Base-by-base conservation (phyloP, 2,888 invertebrate genomes). In the Dynastes maya region DNA sequence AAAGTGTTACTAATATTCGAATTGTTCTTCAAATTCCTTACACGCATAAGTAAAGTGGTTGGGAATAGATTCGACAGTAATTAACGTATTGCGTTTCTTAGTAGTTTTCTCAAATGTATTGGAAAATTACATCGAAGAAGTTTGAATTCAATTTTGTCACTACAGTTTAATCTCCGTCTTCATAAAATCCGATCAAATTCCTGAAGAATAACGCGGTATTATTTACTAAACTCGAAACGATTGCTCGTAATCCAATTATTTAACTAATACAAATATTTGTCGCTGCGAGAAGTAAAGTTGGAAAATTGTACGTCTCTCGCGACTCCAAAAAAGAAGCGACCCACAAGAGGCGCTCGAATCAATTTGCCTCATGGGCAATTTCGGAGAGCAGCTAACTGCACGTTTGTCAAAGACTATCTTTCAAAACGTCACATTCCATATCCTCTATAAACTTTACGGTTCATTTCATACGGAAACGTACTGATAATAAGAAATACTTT, bases 361-460 rank as follows among this genome's bases (percentile, higher is more conserved):
- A 82, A 82, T 82, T 82, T 82, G 81, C 80, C 81, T 82, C 80
- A 79, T 80, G 78, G 78, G 79, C 79, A 79, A 79, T 82, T 81
- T 79, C 80, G 78, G 76, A 79, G 61, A 74, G 76, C 79, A 80
- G 81, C 79, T 80, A 80, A 80, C 81, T 81, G 76, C 80, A 80
- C 81, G 78, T 80, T 82, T 78, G 63, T 71, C 75, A 61, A 53
- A 79, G 78, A 67, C 78, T 75, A 71, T 78, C 78, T 63, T 78
- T 77, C 70, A 76, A 58, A 79, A 70, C 29, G 78, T 76, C 78
- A 76, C 78, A 79, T 79, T 75, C 63, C 64, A 76, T 76, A 70
- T 79, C 78, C 78, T 68, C 67, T 79, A 61, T 70, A 76, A 76
- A 79, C 55, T 75, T 79, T 76, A 58, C 76, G 70, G 76, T 79